Percentiles rank a stretch among this genome's conserved stretches.
These are phyloP conservation scores for Hanleya hanleyi DNA, from an alignment of 2,888 invertebrate species.

Conservation along the genomic window DNA sequence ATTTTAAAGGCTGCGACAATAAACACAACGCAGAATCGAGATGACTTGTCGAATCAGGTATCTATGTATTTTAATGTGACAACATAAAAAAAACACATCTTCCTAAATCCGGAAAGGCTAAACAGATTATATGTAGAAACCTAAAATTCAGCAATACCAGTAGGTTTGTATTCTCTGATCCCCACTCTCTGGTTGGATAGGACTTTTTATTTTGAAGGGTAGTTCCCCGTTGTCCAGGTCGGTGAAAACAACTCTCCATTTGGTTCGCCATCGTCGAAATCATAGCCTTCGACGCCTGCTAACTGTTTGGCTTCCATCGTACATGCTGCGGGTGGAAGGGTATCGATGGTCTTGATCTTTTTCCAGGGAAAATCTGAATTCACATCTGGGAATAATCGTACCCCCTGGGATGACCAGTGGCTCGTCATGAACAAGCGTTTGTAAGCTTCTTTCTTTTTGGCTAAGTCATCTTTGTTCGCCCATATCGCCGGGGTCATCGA, in stretches of 20 bases:
- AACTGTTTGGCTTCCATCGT: slow-evolving; percentile 44
- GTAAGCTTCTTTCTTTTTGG: slow-evolving; percentile 38
- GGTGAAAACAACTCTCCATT: slow-evolving; percentile 24
- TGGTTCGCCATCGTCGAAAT: slow-evolving; percentile 41
- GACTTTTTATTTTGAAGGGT: too few relatives aligned
- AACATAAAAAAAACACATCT: too few relatives aligned
- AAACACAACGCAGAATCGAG: too few relatives aligned
- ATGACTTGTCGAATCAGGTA: too few relatives aligned
- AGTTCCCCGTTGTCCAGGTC: background rate
- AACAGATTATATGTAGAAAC: too few relatives aligned
- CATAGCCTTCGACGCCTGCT: slow-evolving; percentile 42
- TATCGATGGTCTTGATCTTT: slow-evolving; percentile 25
- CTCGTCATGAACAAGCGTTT: slow-evolving; percentile 32
- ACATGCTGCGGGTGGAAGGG: slow-evolving; percentile 48
- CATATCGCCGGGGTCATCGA: slow-evolving; percentile 37
- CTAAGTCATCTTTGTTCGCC: slow-evolving; percentile 36
- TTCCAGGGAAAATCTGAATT: background rate
- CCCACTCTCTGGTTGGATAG: too few relatives aligned
- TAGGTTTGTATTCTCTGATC: too few relatives aligned
- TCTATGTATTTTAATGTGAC: too few relatives aligned
- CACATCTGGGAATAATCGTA: slow-evolving; percentile 18
- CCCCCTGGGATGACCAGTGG: slow-evolving; percentile 47
- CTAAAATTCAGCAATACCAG: too few relatives aligned
- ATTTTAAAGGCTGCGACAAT: too few relatives aligned
- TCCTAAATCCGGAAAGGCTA: too few relatives aligned